Conservation (phyloP, 2,113 vertebrate species). For the Chaetura pelagica region DNA sequence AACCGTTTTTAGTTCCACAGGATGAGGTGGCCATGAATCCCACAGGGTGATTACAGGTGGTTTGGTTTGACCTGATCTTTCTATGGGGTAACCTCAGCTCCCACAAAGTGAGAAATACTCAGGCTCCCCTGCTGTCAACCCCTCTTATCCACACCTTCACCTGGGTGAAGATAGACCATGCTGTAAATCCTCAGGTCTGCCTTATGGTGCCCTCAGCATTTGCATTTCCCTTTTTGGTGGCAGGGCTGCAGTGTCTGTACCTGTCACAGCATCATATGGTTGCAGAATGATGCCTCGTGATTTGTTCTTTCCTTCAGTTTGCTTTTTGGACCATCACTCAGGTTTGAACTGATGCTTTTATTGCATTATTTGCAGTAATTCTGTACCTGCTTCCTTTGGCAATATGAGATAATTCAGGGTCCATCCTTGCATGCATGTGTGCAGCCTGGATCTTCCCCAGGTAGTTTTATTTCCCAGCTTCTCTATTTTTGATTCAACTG, state of each 20-base stretch:
- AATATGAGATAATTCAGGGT: neutral
- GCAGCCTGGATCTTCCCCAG: neutral
- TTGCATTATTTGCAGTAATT: neutral
- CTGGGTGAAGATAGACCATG: neutral
- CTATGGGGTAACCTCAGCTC: neutral
- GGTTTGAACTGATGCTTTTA: neutral
- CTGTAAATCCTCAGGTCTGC: neutral
- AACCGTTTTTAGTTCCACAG: neutral
- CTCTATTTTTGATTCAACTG: neutral
- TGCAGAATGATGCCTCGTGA: neutral
- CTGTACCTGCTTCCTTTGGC: neutral
- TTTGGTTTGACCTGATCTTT: neutral
- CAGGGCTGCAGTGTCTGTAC: accelerated
- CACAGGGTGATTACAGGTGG: neutral
- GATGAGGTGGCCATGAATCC: neutral
- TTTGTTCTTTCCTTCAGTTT: neutral
- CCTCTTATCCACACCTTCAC: neutral
- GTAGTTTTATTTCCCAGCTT: neutral
- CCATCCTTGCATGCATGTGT: neutral
- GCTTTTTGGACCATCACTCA: neutral
- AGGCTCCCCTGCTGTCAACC: neutral
- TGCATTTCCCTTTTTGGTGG: neutral
- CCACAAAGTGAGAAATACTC: neutral
- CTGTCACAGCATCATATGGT: accelerated
- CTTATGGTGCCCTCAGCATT: neutral